These are phyloP conservation scores for Cavia porcellus DNA, from an alignment of 2,113 vertebrate genomes.

Conservation along the genomic window DNA sequence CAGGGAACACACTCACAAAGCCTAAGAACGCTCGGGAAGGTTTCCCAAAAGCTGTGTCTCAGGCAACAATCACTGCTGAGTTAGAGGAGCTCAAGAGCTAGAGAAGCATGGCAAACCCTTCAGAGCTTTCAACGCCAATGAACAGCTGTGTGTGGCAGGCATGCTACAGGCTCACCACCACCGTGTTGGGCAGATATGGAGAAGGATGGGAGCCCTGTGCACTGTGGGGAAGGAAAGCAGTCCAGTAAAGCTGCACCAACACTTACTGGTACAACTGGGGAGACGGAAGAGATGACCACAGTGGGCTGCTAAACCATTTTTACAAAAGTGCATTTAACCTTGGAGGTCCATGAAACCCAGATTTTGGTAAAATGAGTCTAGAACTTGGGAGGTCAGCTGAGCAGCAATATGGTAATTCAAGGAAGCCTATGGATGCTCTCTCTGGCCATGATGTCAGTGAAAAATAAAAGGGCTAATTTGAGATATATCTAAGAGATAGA, in stretches of 20 bases:
- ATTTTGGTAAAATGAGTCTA: background rate
- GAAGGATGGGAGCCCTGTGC: background rate
- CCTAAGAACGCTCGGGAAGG: background rate
- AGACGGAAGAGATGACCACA: background rate
- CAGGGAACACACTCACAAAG: background rate
- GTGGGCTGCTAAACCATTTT: background rate
- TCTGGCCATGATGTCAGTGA: background rate
- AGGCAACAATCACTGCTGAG: background rate
- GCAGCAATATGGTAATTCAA: background rate
- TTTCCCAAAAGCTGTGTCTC: background rate
- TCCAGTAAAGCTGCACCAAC: background rate
- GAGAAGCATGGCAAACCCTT: background rate
- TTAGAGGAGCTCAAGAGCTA: background rate
- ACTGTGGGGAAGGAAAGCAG: background rate
- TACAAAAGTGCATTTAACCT: background rate
- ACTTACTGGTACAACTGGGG: background rate
- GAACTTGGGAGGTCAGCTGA: background rate
- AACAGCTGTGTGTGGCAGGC: background rate
- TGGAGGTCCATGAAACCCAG: background rate
- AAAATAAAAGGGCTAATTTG: background rate
- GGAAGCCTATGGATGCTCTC: background rate
- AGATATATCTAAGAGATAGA: background rate
- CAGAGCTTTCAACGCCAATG: background rate
- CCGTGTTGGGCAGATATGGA: accelerated
- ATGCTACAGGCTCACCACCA: background rate